Conservation (phyloP, 53 echinoderm and acorn worm genomes). For the Pentamera pediparva region DNA sequence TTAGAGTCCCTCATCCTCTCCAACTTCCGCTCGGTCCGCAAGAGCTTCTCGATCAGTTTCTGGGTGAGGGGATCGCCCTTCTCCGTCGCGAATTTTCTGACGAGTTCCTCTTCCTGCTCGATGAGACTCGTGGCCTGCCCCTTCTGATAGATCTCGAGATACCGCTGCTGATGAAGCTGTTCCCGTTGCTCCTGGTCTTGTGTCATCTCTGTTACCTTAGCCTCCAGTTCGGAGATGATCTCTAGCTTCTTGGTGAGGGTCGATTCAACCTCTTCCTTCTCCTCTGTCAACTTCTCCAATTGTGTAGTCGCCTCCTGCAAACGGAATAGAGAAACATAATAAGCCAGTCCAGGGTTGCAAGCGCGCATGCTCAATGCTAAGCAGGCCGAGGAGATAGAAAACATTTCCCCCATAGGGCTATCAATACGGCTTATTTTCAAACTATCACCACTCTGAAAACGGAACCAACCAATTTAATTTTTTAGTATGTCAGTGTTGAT, state of each 20-base stretch:
- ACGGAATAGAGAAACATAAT: neutral
- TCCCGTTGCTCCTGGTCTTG: constrained; percentile 11
- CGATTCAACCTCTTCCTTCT: neutral
- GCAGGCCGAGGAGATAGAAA: neutral
- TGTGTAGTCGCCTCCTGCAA: constrained; percentile 3
- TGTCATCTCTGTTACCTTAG: neutral
- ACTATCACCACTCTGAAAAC: no score
- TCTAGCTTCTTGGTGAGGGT: neutral
- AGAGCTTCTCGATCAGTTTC: constrained; percentile 23
- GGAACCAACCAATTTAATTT: no score
- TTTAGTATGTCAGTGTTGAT: no score
- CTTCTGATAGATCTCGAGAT: constrained; percentile 30
- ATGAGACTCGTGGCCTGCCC: constrained; percentile 21
- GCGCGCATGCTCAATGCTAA: neutral
- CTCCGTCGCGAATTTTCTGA: constrained; percentile 24
- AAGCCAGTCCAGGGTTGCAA: neutral
- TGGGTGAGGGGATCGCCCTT: constrained; percentile 16
- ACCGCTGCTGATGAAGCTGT: constrained; percentile 3
- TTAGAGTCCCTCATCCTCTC: constrained; percentile 27
- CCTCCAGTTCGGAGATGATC: constrained; percentile 16
- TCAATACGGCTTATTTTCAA: no score
- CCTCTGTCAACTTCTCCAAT: constrained; percentile 1
- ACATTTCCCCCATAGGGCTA: no score
- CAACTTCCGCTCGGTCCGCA: constrained; percentile 23
- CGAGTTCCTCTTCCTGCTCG: constrained; percentile 31